Conservation (phyloP, 2,797 vertebrate species). For the Tokudaia tokunoshimensis region DNA sequence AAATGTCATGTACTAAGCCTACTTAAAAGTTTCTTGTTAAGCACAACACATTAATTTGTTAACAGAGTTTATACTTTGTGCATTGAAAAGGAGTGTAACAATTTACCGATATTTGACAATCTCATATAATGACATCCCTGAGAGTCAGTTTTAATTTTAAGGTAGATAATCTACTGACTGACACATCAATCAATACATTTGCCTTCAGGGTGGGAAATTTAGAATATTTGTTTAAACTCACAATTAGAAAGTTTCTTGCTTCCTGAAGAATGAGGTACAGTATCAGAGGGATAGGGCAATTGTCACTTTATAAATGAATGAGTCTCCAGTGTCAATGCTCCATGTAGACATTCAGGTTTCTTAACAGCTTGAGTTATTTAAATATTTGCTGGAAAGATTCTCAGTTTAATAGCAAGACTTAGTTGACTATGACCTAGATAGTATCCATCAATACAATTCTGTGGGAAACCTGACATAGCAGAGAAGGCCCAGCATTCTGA, state of each 20-base stretch:
- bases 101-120: neutral
- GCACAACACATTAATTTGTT: neutral
- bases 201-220: neutral
- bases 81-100: neutral
- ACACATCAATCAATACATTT: neutral
- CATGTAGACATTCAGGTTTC: neutral
- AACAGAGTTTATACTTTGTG: neutral
- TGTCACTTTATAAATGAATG: neutral
- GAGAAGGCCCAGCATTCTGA: neutral
- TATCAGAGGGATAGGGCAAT: accelerated
- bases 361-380: neutral
- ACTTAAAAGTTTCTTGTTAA: neutral
- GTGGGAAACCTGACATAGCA: neutral
- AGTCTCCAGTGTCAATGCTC: neutral
- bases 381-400: neutral
- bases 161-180: neutral
- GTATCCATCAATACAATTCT: neutral
- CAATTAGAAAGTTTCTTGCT: neutral
- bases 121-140: neutral
- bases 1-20: neutral
- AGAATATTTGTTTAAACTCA: neutral
- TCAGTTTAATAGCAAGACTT: neutral
- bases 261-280: neutral
- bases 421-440: neutral
- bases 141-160: neutral